Percentiles rank a stretch among this genome's conserved stretches.
Conservation (phyloP, 2,797 vertebrate genomes). For the Anguilla megastoma region DNA sequence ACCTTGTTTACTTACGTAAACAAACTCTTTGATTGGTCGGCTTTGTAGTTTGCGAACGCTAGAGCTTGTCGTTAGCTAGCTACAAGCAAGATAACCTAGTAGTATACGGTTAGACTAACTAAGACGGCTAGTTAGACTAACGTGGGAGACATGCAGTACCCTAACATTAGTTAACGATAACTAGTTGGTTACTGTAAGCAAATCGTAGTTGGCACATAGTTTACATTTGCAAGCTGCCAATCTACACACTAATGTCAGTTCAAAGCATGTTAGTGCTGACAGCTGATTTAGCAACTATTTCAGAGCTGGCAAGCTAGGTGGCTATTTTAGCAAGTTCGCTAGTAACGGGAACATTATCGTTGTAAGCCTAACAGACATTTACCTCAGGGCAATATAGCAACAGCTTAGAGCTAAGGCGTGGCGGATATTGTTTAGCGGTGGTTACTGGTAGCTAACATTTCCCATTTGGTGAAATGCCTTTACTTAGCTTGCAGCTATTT, state of each 20-base stretch:
- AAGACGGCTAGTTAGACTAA: background rate
- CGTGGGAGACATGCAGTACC: background rate
- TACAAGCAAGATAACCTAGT: background rate
- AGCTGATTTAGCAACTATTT: background rate
- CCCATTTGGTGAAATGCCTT: background rate
- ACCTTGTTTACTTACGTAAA: background rate
- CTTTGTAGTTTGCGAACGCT: background rate
- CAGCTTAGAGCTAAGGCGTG: background rate
- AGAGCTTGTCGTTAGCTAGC: background rate
- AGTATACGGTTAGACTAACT: background rate
- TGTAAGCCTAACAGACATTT: background rate
- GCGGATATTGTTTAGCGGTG: no score
- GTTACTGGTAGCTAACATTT: background rate
- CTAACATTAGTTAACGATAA: background rate
- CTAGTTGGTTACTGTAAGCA: background rate
- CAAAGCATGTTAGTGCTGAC: background rate
- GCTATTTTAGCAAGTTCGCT: background rate
- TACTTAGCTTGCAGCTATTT: background rate
- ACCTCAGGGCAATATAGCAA: background rate
- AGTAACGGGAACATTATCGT: background rate
- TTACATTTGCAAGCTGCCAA: background rate
- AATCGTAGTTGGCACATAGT: background rate
- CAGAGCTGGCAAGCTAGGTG: background rate
- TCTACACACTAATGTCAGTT: background rate
- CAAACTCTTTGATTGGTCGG: background rate